Evolutionary conservation across 2,113 vertebrate genomes (phyloP).

Genomic region (Rostratula benghalensis): DNA sequence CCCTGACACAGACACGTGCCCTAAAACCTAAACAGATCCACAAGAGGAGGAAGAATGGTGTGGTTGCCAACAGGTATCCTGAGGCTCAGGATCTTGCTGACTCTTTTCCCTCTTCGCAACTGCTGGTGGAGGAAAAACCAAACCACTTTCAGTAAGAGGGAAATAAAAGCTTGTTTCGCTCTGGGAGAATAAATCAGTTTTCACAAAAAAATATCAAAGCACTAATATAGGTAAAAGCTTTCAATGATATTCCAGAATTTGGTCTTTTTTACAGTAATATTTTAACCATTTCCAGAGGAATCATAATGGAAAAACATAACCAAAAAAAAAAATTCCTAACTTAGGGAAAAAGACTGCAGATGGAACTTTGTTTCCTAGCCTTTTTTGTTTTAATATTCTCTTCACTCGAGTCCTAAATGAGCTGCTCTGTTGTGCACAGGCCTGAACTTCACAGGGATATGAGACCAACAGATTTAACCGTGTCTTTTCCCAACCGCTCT

Average conservation of each 20-base stretch:
- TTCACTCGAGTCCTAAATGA: background rate
- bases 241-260: background rate
- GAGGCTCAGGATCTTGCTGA: accelerated
- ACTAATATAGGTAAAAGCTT: background rate
- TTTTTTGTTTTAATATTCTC: background rate
- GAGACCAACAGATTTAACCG: accelerated
- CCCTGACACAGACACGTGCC: no score
- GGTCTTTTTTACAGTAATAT: background rate
- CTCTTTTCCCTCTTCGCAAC: accelerated
- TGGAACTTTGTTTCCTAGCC: background rate
- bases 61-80: background rate
- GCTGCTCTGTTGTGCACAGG: background rate
- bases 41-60: accelerated
- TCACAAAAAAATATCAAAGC: background rate
- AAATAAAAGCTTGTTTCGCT: background rate
- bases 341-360: background rate
- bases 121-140: background rate
- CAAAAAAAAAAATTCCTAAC: background rate
- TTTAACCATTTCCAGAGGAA: background rate
- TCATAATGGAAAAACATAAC: background rate
- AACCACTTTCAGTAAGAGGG: background rate
- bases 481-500: background rate
- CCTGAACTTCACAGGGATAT: background rate
- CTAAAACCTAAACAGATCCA: background rate
- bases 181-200: background rate